Base-by-base conservation (phyloP, 2,888 invertebrate genomes). In the Heteromyza rotundicornis region DNA sequence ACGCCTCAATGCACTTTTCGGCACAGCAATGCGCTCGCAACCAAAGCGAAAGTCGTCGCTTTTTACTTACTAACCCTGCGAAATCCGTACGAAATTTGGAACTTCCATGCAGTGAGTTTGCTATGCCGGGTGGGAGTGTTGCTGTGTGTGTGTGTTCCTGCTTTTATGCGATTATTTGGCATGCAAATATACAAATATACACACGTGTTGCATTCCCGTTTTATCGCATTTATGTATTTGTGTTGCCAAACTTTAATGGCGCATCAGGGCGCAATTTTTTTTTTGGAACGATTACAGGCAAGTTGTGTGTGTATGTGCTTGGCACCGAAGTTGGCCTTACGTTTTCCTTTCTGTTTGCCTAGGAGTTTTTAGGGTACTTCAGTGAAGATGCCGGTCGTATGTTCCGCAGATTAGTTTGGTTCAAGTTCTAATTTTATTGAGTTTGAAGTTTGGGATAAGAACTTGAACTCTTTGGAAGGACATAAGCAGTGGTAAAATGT, bases 121-220 rank as follows among this genome's bases (percentile, higher is more conserved):
- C n/a, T n/a, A n/a, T n/a, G n/a, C n/a, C n/a, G n/a, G 27, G 40
- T n/a, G 40, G 14, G 10, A n/a, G 40, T 50, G 50, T 50, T 7
- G 3, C 12, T 52, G n/a, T 52, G 52, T 52, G 27, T 52, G 52
- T 27, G 52, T 22, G 52, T 52, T 3, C 3, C 12, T 40, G 40
- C 10, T 3, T 40, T 7, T 40, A 20, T 47, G 19, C 20, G 47
- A 17, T 16, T 16, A n/a, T n/a, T n/a, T n/a, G n/a, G n/a, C 12
- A 40, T 58, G 60, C 35, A 54, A 49, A 68, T 67, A 62, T 64
- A 66, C n/a, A n/a, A n/a, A n/a, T n/a, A n/a, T 66, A 68, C 58
- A 67, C 70, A 71, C 71, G 67, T 71, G 71, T 71, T 71, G 71
- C 70, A 65, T 12, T 14, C 53, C 44, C n/a, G n/a, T n/a, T n/a